Base-by-base conservation (phyloP, 2,797 vertebrate species). In the Phrynocephalus forsythii region DNA sequence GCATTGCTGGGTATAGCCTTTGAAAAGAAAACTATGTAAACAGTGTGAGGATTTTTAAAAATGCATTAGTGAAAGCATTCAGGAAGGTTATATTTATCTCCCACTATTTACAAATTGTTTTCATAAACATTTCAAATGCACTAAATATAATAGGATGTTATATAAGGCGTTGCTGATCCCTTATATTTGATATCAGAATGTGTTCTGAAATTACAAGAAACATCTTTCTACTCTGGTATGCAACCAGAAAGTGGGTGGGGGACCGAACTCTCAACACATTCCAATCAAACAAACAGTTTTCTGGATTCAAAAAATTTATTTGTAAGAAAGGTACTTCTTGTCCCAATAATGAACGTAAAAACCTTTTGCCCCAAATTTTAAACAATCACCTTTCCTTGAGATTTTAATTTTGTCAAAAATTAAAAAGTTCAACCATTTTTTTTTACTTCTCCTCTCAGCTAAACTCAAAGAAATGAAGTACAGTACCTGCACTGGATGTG, bases 271-370 rank as follows among this genome's bases (percentile, higher is more conserved):
- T 1, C 44, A 71, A 8, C 72, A 91, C 33, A 83, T 83, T 7
- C 79, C 88, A 85, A 92, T 38, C 85, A 93, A 38, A 26, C 82
- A 89, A 44, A 84, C 48, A 84, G 82, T 60, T 38, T 89, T 93
- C 85, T 88, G 88, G 78, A 89, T 94, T 94, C 90, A 95, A 95
- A 95, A 94, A 50, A 83, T 95, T 95, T 93, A 82, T 91, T 96
- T 87, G 87, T 95, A 94, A 95, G 94, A 91, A 95, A 94, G 78
- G 3, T n/a, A 91, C 69, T 83, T 78, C 91, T 87, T 86, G 89
- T 50, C 90, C 82, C 77, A 67, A 88, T 66, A 86, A 72, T 69
- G 82, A 91, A 91, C 52, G 75, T 44, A 88, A 88, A 85, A 44
- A 56, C 7, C 84, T 72, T 89, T 73, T 0, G 3, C 20, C 38